Evolutionary conservation across 2,888 invertebrate genomes (phyloP).

Genomic region (Elegia similella): DNA sequence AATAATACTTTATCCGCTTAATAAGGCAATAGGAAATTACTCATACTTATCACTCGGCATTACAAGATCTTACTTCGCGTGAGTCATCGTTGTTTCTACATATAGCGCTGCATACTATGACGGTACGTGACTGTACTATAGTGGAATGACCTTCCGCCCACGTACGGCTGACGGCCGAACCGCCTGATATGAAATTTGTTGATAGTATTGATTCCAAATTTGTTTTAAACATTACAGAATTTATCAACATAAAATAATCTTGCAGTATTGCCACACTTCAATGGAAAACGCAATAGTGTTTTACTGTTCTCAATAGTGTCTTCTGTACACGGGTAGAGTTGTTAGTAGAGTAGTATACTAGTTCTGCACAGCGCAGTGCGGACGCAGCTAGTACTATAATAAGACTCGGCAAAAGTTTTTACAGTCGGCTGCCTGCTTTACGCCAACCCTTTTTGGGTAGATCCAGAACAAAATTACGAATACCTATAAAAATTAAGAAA

Average conservation of each 20-base stretch:
- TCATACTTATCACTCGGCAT: neutral
- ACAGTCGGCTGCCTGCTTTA: too few relatives aligned
- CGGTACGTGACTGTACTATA: slow-evolving; percentile 17
- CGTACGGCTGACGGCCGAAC: slow-evolving; percentile 16
- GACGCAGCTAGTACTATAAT: too few relatives aligned
- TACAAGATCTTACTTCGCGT: slow-evolving; percentile 11
- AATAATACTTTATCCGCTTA: neutral
- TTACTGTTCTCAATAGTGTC: too few relatives aligned
- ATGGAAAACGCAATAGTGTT: too few relatives aligned
- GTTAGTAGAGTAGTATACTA: too few relatives aligned
- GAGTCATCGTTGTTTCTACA: slow-evolving; percentile 18
- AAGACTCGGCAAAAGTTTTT: too few relatives aligned
- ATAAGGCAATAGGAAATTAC: neutral
- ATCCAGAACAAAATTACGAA: too few relatives aligned
- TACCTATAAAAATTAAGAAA: too few relatives aligned
- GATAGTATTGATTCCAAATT: neutral
- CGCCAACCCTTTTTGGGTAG: too few relatives aligned
- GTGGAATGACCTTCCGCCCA: slow-evolving; percentile 35
- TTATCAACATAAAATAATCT: neutral
- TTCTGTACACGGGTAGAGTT: too few relatives aligned
- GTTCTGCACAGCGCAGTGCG: too few relatives aligned
- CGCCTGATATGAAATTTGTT: slow-evolving; percentile 8
- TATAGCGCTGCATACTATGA: neutral
- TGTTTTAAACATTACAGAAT: neutral
- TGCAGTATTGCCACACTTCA: too few relatives aligned